These are phyloP conservation scores for Agrotis ipsilon DNA, from an alignment of 2,888 invertebrate species.

Conservation along the genomic window DNA sequence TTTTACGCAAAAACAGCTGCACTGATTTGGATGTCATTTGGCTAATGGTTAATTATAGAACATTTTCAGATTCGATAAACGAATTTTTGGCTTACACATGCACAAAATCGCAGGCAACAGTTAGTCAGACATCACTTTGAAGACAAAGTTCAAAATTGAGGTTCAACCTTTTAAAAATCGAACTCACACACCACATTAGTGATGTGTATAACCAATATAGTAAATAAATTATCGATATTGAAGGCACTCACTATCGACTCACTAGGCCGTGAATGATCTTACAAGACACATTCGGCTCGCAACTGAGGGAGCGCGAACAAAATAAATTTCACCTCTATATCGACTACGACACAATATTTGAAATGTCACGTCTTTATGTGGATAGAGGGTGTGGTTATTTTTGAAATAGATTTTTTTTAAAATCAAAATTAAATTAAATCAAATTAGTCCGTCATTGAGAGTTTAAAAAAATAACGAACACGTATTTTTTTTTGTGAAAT, in stretches of 20 bases:
- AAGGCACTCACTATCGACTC: slow-evolving; percentile 56
- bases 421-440: no score
- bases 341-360: slow-evolving; percentile 77
- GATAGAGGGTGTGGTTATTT: slow-evolving; percentile 66
- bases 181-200: slow-evolving; percentile 42
- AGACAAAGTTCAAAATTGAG: background rate
- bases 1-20: no score
- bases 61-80: no score
- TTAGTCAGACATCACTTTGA: background rate
- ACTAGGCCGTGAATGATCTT: slow-evolving; percentile 68
- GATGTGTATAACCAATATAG: slow-evolving; percentile 46
- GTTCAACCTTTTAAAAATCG: background rate
- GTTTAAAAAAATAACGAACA: no score
- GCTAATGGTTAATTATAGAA: no score
- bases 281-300: slow-evolving; percentile 74
- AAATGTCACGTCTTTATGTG: slow-evolving; percentile 71
- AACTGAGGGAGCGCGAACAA: slow-evolving; percentile 78
- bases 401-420: no score
- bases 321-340: slow-evolving; percentile 74
- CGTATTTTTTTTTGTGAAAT: no score
- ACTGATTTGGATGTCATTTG: no score
- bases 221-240: slow-evolving; percentile 46
- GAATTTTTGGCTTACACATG: no score
- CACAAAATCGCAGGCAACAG: no score
- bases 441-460: no score